Percentiles rank a stretch among this genome's conserved stretches.
These are phyloP conservation scores for Cremastinae sp. DNA, from an alignment of 2,888 invertebrate genomes.

Conservation along the genomic window DNA sequence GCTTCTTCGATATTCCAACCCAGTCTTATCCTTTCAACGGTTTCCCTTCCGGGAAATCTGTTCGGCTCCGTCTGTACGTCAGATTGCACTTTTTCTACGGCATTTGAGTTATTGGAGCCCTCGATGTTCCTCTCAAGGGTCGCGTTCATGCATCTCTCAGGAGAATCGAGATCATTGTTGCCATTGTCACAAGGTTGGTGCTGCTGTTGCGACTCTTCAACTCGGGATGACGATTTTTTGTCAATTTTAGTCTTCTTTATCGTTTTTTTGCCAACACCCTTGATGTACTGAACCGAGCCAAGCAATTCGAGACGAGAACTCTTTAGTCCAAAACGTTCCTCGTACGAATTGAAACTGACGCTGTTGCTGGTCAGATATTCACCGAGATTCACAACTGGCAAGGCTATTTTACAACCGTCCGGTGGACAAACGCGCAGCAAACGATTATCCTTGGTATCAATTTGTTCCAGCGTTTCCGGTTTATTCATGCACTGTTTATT, in stretches of 20 bases:
- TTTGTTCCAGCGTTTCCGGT: slow-evolving; percentile 49
- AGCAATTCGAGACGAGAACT: slow-evolving; percentile 81
- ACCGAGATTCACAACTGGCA: slow-evolving; percentile 88
- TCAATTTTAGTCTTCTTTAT: slow-evolving; percentile 78
- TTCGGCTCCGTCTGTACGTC: slow-evolving; percentile 66
- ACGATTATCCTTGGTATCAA: slow-evolving; percentile 69
- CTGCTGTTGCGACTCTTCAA: slow-evolving; percentile 64
- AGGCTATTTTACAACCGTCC: slow-evolving; percentile 84
- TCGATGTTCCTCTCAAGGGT: slow-evolving; percentile 76
- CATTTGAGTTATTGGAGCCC: slow-evolving; percentile 20
- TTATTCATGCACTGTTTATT: slow-evolving; percentile 43
- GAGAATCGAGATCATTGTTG: slow-evolving; percentile 80
- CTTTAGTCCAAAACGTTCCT: slow-evolving; percentile 85
- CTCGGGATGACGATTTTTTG: slow-evolving; percentile 72
- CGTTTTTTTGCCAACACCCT: slow-evolving; percentile 77
- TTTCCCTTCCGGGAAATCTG: slow-evolving; percentile 79
- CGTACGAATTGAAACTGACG: slow-evolving; percentile 89
- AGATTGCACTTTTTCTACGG: slow-evolving; percentile 18
- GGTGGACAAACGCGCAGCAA: slow-evolving; percentile 81
- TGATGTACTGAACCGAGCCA: slow-evolving; percentile 77
- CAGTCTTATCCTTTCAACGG: slow-evolving; percentile 76
- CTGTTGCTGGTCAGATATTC: slow-evolving; percentile 90
- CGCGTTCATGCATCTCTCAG: slow-evolving; percentile 79
- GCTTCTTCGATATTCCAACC: slow-evolving; percentile 92
- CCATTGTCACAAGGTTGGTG: slow-evolving; percentile 81